Percentiles rank a stretch among this genome's conserved stretches.
Conservation (phyloP, 2,113 vertebrate genomes). For the Strix aluco region DNA sequence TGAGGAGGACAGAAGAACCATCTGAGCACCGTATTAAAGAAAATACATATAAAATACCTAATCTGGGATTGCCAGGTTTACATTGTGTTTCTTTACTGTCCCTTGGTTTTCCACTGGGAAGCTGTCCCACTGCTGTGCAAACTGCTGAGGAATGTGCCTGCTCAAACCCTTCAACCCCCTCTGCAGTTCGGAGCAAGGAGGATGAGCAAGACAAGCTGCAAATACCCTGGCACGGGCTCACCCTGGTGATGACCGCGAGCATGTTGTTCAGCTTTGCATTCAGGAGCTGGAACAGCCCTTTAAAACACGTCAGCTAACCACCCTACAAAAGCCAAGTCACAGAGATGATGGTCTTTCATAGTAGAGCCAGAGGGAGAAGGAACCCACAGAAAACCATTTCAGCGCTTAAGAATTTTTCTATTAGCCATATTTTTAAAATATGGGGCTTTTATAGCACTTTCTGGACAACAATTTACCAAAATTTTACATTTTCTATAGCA, state of each 20-base stretch:
- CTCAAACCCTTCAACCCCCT: neutral
- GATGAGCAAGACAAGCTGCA: neutral
- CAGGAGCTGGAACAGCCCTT: neutral
- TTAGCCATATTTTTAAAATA: neutral
- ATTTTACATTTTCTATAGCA: neutral
- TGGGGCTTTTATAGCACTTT: neutral
- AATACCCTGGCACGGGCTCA: accelerated
- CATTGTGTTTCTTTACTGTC: neutral
- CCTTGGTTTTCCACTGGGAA: neutral
- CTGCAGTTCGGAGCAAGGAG: accelerated
- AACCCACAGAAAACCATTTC: neutral
- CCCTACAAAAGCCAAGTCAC: neutral
- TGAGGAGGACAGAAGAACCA: neutral
- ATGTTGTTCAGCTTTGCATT: neutral
- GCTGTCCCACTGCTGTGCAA: neutral
- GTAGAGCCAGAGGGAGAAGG: neutral
- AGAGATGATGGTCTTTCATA: neutral
- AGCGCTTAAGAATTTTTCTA: neutral
- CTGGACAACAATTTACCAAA: neutral
- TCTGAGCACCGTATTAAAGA: neutral
- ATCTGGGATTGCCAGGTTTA: neutral
- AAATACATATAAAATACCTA: neutral
- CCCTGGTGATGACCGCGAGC: neutral
- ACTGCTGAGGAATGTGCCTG: neutral
- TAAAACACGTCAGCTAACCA: neutral